Evolutionary conservation across 1,140 invertebrate genomes (phyloP).

Genomic region (Sminthurides bifidus): DNA sequence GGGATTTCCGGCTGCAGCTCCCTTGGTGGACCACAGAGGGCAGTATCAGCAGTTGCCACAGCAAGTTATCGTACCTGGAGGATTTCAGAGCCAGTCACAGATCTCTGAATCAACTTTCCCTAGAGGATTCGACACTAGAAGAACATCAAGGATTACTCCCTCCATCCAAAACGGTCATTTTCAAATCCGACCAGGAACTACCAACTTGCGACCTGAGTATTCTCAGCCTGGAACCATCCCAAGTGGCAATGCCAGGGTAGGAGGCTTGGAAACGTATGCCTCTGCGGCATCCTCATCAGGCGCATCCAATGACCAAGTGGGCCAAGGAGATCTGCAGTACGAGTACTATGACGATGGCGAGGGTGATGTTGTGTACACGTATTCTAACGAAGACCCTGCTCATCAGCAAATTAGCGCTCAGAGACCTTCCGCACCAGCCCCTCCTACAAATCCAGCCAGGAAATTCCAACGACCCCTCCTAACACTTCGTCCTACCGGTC

Average conservation of each 20-base stretch:
- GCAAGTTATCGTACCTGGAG: slow-evolving; percentile 28
- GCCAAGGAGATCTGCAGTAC: slow-evolving; percentile 17
- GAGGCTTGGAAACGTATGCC: neutral
- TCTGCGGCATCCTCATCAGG: neutral
- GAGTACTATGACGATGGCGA: slow-evolving; percentile 26
- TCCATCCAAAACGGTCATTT: slow-evolving; percentile 24
- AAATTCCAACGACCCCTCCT: neutral
- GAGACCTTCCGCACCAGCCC: neutral
- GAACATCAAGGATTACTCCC: neutral
- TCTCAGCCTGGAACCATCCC: neutral
- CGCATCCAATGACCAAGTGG: neutral
- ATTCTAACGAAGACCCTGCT: slow-evolving; percentile 5
- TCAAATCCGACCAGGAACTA: neutral
- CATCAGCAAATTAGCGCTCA: neutral
- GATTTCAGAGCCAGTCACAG: slow-evolving; percentile 16
- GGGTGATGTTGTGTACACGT: slow-evolving; percentile 14
- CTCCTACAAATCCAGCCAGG: neutral
- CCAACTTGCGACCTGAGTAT: neutral
- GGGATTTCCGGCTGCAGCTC: neutral
- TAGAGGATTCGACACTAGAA: neutral
- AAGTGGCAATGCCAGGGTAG: neutral
- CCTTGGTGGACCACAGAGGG: neutral
- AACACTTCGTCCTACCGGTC: neutral
- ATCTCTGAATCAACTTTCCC: neutral
- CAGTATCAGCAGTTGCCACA: slow-evolving; percentile 1